Evolutionary conservation across 2,888 invertebrate species (phyloP), one percentile per base, ranked within the genome.

Genomic region (Beris morrisii): DNA sequence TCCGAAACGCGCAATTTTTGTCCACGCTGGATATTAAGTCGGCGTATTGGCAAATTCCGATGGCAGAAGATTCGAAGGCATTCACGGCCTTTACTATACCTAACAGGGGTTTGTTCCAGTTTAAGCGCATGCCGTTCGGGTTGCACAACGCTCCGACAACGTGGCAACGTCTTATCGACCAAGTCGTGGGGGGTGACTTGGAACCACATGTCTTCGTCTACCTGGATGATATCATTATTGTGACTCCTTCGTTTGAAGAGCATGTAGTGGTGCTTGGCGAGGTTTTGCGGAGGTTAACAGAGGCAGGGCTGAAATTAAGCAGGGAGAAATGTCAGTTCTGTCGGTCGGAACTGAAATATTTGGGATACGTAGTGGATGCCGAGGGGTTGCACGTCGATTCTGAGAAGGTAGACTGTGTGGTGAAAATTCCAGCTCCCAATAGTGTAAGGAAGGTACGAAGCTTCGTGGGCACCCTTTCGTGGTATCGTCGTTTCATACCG

Each of bases 41-140:
- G 4, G 73, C 73, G 0, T 74, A 73, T 45, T 71, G 70, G 56
- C 73, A 73, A 57, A 65, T 73, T 7, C 68, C 68, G 5, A 13
- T 75, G 45, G 7, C 7, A 4, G n/a, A 13, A 15, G 3, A n/a
- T 1, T 48, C 48, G 12, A 48, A 48, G 48, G 15, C n/a, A n/a
- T 12, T 13, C 11, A 48, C 48, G 13, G 7, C 48, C 2, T 4
- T 48, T n/a, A 48, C 48, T 5, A 3, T 48, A 3, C 48, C n/a
- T 1, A 38, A 9, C 5, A 5, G 38, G 38, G 38, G 38, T 9
- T 31, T 54, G 3, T 54, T 54, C 2, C 9, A 54, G 11, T 54
- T 54, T n/a, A 30, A 9, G 4, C 7, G 54, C 3, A 54, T 53
- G 46, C 68, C 68, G 3, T 68, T 68, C 13, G 66, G 68, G 5